These are phyloP conservation scores for Drosophila triauraria DNA, from an alignment of 1,140 invertebrate species.

Conservation along the genomic window DNA sequence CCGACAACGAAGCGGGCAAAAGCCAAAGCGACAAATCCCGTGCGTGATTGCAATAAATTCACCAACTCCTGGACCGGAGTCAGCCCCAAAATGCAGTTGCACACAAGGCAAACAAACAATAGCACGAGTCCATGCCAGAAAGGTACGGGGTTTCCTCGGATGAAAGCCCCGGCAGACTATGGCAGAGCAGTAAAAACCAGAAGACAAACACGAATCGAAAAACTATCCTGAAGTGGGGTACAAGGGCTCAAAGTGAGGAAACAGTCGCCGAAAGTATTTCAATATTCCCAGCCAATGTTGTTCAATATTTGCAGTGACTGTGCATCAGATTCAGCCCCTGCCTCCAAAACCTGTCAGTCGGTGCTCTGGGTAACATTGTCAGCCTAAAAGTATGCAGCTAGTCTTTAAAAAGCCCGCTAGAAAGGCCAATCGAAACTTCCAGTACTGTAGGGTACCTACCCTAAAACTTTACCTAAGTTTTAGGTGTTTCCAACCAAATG, in stretches of 20 bases:
- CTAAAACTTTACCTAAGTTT: too few relatives aligned
- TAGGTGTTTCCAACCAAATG: too few relatives aligned
- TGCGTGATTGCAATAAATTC: slow-evolving; percentile 81
- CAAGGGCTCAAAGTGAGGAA: slow-evolving; percentile 19
- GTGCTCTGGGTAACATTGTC: neutral
- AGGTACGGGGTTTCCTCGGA: slow-evolving; percentile 1
- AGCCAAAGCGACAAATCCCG: slow-evolving; percentile 74
- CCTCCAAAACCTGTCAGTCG: neutral
- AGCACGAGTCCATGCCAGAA: slow-evolving; percentile 8
- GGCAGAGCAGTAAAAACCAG: slow-evolving; percentile 40
- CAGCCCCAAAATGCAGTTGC: slow-evolving; percentile 54
- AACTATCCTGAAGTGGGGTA: slow-evolving; percentile 2
- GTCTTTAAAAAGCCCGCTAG: slow-evolving; percentile 3
- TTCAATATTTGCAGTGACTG: slow-evolving; percentile 66
- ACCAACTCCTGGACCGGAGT: slow-evolving; percentile 26
- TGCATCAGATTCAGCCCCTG: slow-evolving; percentile 10
- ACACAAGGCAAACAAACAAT: slow-evolving; percentile 59
- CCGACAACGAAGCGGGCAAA: slow-evolving; percentile 8
- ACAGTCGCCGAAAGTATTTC: slow-evolving; percentile 56
- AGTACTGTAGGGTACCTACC: too few relatives aligned
- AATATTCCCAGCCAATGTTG: slow-evolving; percentile 73
- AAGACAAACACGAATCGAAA: slow-evolving; percentile 58
- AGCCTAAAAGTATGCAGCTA: slow-evolving; percentile 34
- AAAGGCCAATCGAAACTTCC: too few relatives aligned
- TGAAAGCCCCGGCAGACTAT: slow-evolving; percentile 29